Evolutionary conservation across 2,888 invertebrate genomes (phyloP), one percentile per base, ranked within the genome.

Genomic region (Spicauda simplicius): DNA sequence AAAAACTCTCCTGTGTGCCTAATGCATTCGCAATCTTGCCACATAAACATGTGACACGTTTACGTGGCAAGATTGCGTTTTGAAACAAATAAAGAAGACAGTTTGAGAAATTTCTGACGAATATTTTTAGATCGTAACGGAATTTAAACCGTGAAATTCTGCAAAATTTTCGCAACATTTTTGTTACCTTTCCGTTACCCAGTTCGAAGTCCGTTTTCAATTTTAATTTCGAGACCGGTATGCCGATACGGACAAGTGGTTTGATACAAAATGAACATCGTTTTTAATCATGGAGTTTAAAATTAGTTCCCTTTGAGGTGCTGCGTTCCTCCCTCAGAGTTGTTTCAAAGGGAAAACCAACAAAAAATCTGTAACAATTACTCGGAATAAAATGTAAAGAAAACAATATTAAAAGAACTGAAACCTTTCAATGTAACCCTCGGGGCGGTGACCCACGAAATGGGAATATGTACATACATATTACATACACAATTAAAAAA

Each of bases 221-320:
- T 81, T 82, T 79, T 76, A 76, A 80, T 79, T 79, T 75, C 66
- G 69, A 76, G 72, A 75, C 76, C 74, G 75, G 74, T 73, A 78
- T 75, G 74, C 75, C 77, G 75, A 80, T 80, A 76, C 76, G 68
- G 72, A 69, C 78, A 79, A 80, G 80, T 74, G 73, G 74, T 75
- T 75, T 76, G 74, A 78, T 80, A 84, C 77, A 83, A 81, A 85
- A 81, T 77, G 80, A 80, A 78, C 79, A 78, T 79, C 74, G 74
- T 77, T 84, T 87, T 86, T 85, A 85, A 86, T 86, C 81, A 81
- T 74, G 76, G 77, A 82, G 77, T 80, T 84, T 81, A 81, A 87
- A 84, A 86, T 83, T 82, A 80, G 79, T 82, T 83, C 80, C 73
- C 81, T 85, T 84, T 85, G 84, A 81, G 75, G 72, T 71, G 74